A percentile compares a stretch with the other conserved stretches of the same genome.
These are phyloP conservation scores for Varanus salvator DNA, from an alignment of 2,113 vertebrate genomes.

Conservation along the genomic window DNA sequence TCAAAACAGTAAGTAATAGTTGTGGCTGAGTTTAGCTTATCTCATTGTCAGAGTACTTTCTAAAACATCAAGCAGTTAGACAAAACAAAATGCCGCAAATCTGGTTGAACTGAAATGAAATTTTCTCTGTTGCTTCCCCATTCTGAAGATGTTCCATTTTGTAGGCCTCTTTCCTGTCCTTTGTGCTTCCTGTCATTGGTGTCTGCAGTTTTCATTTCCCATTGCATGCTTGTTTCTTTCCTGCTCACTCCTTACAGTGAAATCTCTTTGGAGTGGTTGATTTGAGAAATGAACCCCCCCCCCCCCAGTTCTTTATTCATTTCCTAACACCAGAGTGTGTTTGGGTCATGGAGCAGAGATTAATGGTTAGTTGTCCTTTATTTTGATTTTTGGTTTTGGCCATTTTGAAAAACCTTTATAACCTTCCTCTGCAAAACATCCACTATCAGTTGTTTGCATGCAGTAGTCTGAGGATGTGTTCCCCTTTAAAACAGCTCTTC, in stretches of 20 bases:
- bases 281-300: not conserved
- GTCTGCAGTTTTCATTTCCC: not conserved
- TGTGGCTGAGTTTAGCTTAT: slow-evolving; percentile 18
- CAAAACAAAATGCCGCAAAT: slow-evolving; percentile 4
- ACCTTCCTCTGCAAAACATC: not conserved
- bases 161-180: not conserved
- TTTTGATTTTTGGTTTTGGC: not conserved
- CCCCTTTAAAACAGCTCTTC: slow-evolving; percentile 27
- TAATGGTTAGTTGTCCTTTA: not conserved
- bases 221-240: not conserved
- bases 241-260: not conserved
- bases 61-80: slow-evolving; percentile 42
- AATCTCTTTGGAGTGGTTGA: not conserved
- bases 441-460: slow-evolving; percentile 8
- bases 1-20: slow-evolving; percentile 40
- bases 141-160: slow-evolving; percentile 16
- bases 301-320: not conserved
- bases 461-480: not conserved
- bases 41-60: slow-evolving; percentile 36
- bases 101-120: slow-evolving; percentile 22
- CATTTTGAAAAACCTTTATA: not conserved
- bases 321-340: not conserved
- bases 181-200: not conserved
- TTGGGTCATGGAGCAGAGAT: slow-evolving; percentile 4
- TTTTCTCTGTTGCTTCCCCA: slow-evolving; percentile 7